Base-by-base conservation (phyloP, 2,888 invertebrate species). In the Melieria picta region DNA sequence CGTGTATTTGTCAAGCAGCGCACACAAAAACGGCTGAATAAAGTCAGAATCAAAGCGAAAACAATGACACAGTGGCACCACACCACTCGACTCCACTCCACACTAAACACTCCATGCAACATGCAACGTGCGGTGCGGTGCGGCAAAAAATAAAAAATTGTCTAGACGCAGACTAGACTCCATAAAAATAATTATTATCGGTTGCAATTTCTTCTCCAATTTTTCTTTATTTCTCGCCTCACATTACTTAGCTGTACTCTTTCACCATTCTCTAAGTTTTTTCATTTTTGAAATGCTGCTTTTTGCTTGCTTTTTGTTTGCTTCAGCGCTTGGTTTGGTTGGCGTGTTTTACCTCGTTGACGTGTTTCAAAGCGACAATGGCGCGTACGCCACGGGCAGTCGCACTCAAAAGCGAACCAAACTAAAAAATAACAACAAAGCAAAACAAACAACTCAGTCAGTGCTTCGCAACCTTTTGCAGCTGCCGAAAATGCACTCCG, bases 111-210 rank as follows among this genome's bases (percentile, higher is more conserved):
- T 10, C 9, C 63, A 46, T 48, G 48, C 57, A 69, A 55, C 61
- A 62, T 56, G 70, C 72, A 69, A 76, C 76, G 47, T 74, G 7
- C 13, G 56, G 30, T 30, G 56, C 16, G 56, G 56, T 30, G 16
- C 56, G 67, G 50, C 58, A 45, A 52, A 50, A 67, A 67, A 75
- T 77, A 79, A 82, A 84, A 84, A 86, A 84, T 80, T 78, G 86
- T 86, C 86, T 86, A 85, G 85, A 85, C 85, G 82, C 79, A 84
- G 85, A 85, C 85, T 86, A 85, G 85, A 85, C 85, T 86, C 84
- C 84, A 85, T 85, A 85, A 85, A 85, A 86, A 85, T 85, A 85
- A 85, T 85, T 85, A 85, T 85, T 85, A 85, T 85, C 85, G 86
- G 85, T 79, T 85, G 85, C 85, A 85, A 85, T 86, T 85, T 84